Base-by-base conservation (phyloP, 2,797 vertebrate genomes). In the Karalla daura region DNA sequence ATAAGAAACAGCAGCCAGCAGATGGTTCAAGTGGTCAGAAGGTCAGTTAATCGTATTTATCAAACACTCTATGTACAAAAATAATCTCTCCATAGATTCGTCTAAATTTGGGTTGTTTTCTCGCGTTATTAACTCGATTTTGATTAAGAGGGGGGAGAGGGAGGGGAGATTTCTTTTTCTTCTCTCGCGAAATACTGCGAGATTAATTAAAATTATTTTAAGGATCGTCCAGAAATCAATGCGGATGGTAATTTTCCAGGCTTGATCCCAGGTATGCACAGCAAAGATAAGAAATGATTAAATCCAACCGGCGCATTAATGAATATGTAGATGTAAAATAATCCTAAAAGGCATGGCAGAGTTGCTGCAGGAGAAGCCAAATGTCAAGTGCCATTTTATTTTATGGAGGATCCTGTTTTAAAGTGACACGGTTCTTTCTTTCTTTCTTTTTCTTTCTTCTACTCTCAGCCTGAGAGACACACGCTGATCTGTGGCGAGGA, bases 351-450 rank as follows among this genome's bases (percentile, higher is more conserved):
- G 90, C 92, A 91, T 89, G 79, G 88, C 82, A 80, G 89, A 78
- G 86, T 85, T 91, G 90, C 90, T 88, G 88, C 87, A 89, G 90
- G 88, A 92, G 86, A 84, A 93, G 92, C 89, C 92, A 94, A 94
- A 94, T 94, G 94, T 94, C 93, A 94, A 94, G 92, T 92, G 86
- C 72, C 89, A 84, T 92, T 93, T 92, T 89, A 91, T 89, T 91
- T 90, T 73, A 81, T 74, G 77, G 76, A 79, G 76, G 85, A 85
- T 81, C 70, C 77, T 69, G n/a, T 76, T 44, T 44, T 44, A 68
- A 74, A 73, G 73, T 69, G 77, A 81, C 77, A 83, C 55, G 69
- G 36, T 76, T 83, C 76, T 85, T 80, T 85, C 81, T 90, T 76
- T n/a, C n/a, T n/a, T n/a, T n/a, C n/a, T n/a, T n/a, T n/a, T n/a